phyloP scores from a whole-genome alignment of 1,140 invertebrate species.

The Trichonephila clavipes region DNA sequence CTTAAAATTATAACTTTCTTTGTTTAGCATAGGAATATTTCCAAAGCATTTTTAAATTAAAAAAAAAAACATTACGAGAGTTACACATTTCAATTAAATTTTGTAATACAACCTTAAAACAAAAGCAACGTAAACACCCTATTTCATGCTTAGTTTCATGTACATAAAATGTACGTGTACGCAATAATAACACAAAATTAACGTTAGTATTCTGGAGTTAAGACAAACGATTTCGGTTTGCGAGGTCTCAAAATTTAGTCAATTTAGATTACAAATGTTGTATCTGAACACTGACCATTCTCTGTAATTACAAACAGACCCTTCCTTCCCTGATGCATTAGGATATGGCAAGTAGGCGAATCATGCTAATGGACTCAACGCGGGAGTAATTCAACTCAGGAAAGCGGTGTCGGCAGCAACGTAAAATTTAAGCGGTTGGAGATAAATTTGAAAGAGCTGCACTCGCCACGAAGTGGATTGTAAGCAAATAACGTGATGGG shows the following conservation, averaged over 20 bases:
- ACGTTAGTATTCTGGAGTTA: conserved; percentile 12
- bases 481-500: neutral
- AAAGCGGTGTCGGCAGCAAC: neutral
- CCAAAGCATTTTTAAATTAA: too few species aligned
- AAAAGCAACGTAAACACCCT: too few species aligned
- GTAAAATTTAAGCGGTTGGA: conserved; percentile 8
- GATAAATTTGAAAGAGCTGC: neutral
- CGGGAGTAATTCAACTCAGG: conserved; percentile 42
- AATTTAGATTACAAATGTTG: conserved; percentile 50
- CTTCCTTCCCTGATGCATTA: conserved; percentile 41
- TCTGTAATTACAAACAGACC: conserved; percentile 61
- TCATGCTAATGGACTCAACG: conserved; percentile 56
- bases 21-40: too few species aligned
- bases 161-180: neutral
- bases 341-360: conserved; percentile 45
- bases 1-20: too few species aligned
- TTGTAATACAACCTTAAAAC: too few species aligned
- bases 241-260: conserved; percentile 30
- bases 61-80: too few species aligned
- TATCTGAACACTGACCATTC: conserved; percentile 60
- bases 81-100: too few species aligned
- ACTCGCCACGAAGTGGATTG: conserved; percentile 14
- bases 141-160: neutral
- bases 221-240: conserved; percentile 31
- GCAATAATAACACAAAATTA: neutral